Evolutionary conservation across 2,888 invertebrate genomes (phyloP).

Genomic region (Mythimna albipuncta): DNA sequence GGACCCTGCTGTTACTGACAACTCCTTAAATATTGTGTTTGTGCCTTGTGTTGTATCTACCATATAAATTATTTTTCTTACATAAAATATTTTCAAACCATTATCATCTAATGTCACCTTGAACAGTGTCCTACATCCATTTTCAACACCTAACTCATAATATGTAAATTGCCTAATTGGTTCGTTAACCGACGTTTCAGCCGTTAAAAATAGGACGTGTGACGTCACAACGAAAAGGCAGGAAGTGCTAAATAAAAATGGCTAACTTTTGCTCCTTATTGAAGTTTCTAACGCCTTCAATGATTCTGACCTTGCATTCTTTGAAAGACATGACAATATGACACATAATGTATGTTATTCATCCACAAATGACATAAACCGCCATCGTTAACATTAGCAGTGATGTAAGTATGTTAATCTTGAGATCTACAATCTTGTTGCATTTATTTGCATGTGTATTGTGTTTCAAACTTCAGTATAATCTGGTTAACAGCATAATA

Average conservation of each 20-base stretch:
- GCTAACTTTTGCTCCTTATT: constrained; percentile 47
- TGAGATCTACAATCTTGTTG: constrained; percentile 33
- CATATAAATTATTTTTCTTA: no score
- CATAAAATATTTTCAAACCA: not conserved
- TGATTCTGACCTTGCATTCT: constrained; percentile 75
- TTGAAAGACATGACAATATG: constrained; percentile 57
- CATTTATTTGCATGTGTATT: constrained; percentile 41
- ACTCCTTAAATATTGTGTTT: no score
- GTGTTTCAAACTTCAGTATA: constrained; percentile 38
- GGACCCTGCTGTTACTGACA: no score
- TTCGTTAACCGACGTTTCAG: constrained; percentile 51
- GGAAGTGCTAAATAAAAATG: constrained; percentile 50
- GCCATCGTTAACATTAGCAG: constrained; percentile 52
- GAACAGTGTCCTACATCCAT: constrained; percentile 34
- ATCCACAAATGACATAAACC: constrained; percentile 50
- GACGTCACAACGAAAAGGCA: constrained; percentile 44
- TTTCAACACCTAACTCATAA: constrained; percentile 21
- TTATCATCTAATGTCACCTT: constrained; percentile 16
- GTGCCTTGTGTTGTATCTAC: no score
- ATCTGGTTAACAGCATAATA: constrained; percentile 41
- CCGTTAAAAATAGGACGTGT: constrained; percentile 35
- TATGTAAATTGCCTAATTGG: constrained; percentile 44
- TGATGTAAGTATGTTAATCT: constrained; percentile 60
- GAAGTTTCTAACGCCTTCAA: constrained; percentile 62
- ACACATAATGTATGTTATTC: constrained; percentile 63